phyloP scores from a whole-genome alignment of 2,113 vertebrate species.

The Antechinus flavipes region DNA sequence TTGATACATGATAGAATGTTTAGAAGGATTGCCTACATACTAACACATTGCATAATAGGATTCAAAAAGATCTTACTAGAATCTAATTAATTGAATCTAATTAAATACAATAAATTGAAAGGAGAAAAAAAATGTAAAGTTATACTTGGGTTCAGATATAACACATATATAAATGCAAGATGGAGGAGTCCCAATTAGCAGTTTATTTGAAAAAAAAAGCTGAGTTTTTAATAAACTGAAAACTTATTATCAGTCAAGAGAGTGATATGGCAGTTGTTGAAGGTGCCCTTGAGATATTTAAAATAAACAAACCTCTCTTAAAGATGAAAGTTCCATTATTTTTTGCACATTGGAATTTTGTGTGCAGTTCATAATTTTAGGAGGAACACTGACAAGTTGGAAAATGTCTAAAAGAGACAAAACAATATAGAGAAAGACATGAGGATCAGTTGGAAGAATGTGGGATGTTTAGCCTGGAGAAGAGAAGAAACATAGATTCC shows the following conservation, averaged over 20 bases:
- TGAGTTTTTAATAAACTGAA: not conserved
- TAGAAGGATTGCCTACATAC: no score
- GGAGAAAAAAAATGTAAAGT: no score
- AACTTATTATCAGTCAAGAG: not conserved
- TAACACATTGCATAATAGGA: no score
- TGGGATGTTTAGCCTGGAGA: not conserved
- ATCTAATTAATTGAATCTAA: no score
- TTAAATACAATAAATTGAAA: no score
- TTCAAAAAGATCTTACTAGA: no score
- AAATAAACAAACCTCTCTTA: not conserved
- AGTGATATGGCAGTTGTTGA: not conserved
- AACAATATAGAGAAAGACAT: not conserved
- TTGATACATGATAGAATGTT: no score
- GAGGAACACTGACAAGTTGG: not conserved
- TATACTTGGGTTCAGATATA: no score
- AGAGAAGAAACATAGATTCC: not conserved
- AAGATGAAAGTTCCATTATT: not conserved
- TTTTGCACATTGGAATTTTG: not conserved
- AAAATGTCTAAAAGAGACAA: not conserved
- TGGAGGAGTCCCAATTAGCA: not conserved
- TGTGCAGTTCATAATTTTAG: not conserved
- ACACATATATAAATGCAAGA: no score
- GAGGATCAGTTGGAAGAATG: not conserved
- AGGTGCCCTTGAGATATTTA: not conserved
- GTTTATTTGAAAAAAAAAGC: not conserved